Evolutionary conservation across 2,888 invertebrate genomes (phyloP).

Genomic region (Chrysolina americana): DNA sequence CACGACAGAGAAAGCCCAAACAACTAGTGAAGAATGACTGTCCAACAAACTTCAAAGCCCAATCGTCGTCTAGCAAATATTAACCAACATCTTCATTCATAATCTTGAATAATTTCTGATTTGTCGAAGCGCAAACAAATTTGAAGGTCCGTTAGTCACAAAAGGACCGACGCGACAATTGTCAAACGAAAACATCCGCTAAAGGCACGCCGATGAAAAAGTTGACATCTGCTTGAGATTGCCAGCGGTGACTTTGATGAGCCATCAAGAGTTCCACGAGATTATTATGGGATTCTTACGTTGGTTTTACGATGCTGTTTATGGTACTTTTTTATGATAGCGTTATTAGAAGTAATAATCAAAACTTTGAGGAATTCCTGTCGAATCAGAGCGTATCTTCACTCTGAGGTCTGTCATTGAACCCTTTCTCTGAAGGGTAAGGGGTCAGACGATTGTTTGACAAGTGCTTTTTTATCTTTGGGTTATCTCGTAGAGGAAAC

Average conservation of each 20-base stretch:
- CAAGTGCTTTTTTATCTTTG: not conserved
- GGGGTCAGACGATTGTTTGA: not conserved
- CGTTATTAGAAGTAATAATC: constrained; percentile 6
- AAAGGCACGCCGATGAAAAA: constrained; percentile 16
- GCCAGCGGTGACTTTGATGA: constrained; percentile 50
- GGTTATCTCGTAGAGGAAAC: not conserved
- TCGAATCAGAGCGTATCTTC: not conserved
- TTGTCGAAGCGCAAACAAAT: constrained; percentile 7
- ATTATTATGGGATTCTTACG: not conserved
- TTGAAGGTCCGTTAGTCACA: constrained; percentile 7
- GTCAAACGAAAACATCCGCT: constrained; percentile 11
- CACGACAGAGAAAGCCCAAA: too few species aligned
- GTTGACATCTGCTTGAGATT: constrained; percentile 40
- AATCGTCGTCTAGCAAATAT: not conserved
- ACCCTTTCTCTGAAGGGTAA: too few species aligned
- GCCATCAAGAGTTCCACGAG: constrained; percentile 25
- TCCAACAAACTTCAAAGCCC: not conserved
- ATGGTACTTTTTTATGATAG: not conserved
- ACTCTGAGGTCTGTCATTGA: not conserved
- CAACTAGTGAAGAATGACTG: too few species aligned
- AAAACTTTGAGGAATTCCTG: not conserved
- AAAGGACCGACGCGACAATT: constrained; percentile 7
- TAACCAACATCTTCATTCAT: not conserved
- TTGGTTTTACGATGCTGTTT: constrained; percentile 11
- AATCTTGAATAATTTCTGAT: not conserved